phyloP scores from a whole-genome alignment of 2,888 invertebrate genomes.

The Hyppa rectilinea region DNA sequence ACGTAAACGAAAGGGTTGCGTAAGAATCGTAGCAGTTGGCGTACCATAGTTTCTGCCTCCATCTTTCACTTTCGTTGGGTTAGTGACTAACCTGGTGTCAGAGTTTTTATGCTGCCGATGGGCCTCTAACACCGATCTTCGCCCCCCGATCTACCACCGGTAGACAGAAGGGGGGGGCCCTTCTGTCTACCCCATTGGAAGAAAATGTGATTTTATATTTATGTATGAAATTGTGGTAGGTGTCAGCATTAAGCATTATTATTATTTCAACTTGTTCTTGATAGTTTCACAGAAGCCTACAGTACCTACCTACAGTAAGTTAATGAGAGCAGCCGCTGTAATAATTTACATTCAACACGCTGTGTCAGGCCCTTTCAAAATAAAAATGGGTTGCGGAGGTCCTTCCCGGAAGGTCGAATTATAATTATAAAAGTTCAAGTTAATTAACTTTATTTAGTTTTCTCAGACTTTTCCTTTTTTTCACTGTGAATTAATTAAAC shows the following conservation, averaged over 20 bases:
- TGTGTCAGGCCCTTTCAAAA: constrained; percentile 15
- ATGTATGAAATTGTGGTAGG: neutral
- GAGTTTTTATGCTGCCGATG: too few relatives aligned
- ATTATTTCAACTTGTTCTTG: neutral
- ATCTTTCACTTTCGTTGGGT: too few relatives aligned
- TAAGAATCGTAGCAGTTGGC: neutral
- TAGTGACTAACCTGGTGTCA: too few relatives aligned
- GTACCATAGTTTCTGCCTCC: neutral
- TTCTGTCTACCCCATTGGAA: too few relatives aligned
- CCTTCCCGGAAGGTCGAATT: constrained; percentile 16
- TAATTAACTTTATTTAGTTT: constrained; percentile 43
- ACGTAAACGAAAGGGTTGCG: neutral
- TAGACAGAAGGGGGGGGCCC: too few relatives aligned
- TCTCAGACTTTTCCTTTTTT: constrained; percentile 30
- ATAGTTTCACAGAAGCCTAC: neutral
- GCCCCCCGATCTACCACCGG: too few relatives aligned
- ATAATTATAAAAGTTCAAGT: constrained; percentile 23
- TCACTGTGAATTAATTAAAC: neutral
- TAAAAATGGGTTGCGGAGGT: constrained; percentile 19
- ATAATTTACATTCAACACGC: constrained; percentile 19
- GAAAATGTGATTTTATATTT: too few relatives aligned
- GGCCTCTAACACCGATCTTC: too few relatives aligned
- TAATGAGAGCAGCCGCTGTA: constrained; percentile 10
- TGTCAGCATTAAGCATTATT: neutral
- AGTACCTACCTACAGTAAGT: neutral